A percentile compares a stretch with the other conserved stretches of the same genome.
These are phyloP conservation scores for Diploscapter pachys DNA, from an alignment of 1,140 invertebrate species.

Conservation along the genomic window DNA sequence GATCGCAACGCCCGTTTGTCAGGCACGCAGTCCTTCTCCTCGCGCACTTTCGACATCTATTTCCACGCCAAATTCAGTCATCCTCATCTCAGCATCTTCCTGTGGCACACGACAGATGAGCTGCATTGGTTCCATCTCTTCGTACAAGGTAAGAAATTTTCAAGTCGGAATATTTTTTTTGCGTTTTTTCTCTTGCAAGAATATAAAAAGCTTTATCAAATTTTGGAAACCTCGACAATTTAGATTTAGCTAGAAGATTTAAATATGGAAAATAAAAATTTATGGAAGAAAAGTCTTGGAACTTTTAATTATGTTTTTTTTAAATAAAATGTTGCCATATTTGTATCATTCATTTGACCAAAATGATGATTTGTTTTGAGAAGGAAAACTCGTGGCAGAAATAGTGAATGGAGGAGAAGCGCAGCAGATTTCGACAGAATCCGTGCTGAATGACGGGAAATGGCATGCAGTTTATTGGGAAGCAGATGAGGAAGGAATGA, in stretches of 20 bases:
- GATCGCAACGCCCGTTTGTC: conserved; percentile 54
- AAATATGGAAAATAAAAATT: too few species aligned
- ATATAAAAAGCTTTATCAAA: too few species aligned
- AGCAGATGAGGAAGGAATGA: conserved; percentile 45
- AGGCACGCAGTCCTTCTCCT: conserved; percentile 46
- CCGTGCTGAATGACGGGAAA: conserved; percentile 21
- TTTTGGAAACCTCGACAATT: too few species aligned
- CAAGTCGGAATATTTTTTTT: too few species aligned
- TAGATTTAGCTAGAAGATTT: too few species aligned
- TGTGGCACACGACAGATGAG: conserved; percentile 51
- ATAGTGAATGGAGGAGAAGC: conserved; percentile 45
- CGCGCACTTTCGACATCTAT: conserved; percentile 49
- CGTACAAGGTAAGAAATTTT: conserved; percentile 40
- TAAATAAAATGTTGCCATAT: too few species aligned
- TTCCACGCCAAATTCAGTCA: conserved; percentile 51
- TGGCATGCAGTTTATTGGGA: conserved; percentile 57
- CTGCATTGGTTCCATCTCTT: conserved; percentile 57
- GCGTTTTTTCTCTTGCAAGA: too few species aligned
- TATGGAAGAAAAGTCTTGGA: too few species aligned
- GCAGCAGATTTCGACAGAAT: conserved; percentile 42
- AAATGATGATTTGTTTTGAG: conserved; percentile 14
- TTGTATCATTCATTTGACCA: too few species aligned
- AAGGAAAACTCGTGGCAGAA: conserved; percentile 33
- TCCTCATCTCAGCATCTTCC: conserved; percentile 53
- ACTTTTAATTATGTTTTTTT: too few species aligned